Evolutionary conservation across 1,140 invertebrate species (phyloP), one percentile per base, ranked within the genome.

Genomic region (Zaprionus ornatus): DNA sequence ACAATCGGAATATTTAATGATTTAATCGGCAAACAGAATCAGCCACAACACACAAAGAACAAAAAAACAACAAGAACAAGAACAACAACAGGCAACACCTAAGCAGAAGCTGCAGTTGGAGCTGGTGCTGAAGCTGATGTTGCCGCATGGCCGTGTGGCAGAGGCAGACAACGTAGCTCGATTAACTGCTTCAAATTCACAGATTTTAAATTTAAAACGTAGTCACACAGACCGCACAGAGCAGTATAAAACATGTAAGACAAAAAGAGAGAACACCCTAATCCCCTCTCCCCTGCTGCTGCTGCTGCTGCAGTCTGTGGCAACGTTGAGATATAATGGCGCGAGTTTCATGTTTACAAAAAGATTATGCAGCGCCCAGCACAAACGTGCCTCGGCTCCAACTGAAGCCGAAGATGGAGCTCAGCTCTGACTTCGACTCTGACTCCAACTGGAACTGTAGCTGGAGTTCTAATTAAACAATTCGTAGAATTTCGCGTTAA

Each of bases 401-500:
- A 75, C 65, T 67, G 66, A 12, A 71, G 65, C 69, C 64, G 37
- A 4, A 79, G 66, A 57, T 70, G 63, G 29, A 74, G 67, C 60
- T 72, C 73, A 67, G 64, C 74, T 68, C 29, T 4, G 75, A 66
- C 66, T 74, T 50, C 35, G 66, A 67, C 64, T 76, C 54, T 45
- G 81, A 75, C 66, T 59, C 45, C 19, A 67, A 56, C 65, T 68
- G 48, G 23, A 77, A 65, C 45, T 71, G 66, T 62, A 72, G 79
- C 65, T 77, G 80, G 64, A 90, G 85, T 90, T 92, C 91, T 92
- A 92, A 92, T 92, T 92, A 92, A 92, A 92, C 86, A 92, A 92
- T 92, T 92, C 91, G 91, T 92, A 92, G 91, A 92, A 92, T 91
- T 92, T 92, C 91, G 79, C 83, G 83, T 92, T 92, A 92, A 92